phyloP scores from a whole-genome alignment of 2,113 vertebrate genomes.

The Recurvirostra avosetta region DNA sequence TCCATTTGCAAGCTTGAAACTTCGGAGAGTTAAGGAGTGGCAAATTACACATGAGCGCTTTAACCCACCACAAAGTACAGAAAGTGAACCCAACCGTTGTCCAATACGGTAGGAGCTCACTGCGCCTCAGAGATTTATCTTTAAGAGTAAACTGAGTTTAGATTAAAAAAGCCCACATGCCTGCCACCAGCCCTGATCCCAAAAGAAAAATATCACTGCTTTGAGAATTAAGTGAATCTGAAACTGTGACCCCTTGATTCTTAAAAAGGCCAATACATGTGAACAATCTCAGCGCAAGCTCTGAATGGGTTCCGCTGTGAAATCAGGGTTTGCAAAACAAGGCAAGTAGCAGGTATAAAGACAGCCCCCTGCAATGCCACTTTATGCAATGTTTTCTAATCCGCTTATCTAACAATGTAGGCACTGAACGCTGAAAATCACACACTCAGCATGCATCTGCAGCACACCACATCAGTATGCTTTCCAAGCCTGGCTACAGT shows the following conservation, averaged over 20 bases:
- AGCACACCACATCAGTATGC: background rate
- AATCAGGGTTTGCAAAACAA: slow-evolving; percentile 38
- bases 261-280: slow-evolving; percentile 69
- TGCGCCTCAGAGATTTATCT: background rate
- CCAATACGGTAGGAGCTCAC: background rate
- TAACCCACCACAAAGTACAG: background rate
- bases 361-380: slow-evolving; percentile 57
- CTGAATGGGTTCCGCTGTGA: slow-evolving; percentile 27
- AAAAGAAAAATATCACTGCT: slow-evolving; percentile 29
- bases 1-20: background rate
- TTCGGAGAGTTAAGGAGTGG: background rate
- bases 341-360: slow-evolving; percentile 59
- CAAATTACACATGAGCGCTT: background rate
- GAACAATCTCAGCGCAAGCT: slow-evolving; percentile 52
- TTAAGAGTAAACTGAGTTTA: background rate
- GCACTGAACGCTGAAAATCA: slow-evolving; percentile 52
- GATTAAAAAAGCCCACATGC: background rate
- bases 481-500: background rate
- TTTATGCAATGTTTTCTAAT: slow-evolving; percentile 55
- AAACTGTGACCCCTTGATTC: slow-evolving; percentile 58
- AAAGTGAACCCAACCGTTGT: background rate
- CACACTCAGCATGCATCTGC: slow-evolving; percentile 40
- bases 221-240: slow-evolving; percentile 58
- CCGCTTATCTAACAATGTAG: slow-evolving; percentile 61
- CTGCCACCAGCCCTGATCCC: background rate